A percentile compares a stretch with the other conserved stretches of the same genome.
Evolutionary conservation across 2,888 invertebrate genomes (phyloP).

Genomic region (Drosophila acutilabella): DNA sequence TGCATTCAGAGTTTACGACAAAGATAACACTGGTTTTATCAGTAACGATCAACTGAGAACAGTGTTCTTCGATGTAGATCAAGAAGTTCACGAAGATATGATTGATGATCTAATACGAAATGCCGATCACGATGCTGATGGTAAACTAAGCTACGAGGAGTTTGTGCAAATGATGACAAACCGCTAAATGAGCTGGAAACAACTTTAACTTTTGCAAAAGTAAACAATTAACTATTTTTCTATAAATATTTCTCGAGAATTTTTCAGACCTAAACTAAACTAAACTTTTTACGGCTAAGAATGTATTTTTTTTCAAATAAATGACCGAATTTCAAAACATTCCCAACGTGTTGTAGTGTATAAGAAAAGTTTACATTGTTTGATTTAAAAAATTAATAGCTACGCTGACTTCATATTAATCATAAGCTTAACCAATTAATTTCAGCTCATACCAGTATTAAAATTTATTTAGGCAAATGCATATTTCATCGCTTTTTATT

Average conservation of each 20-base stretch:
- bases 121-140: conserved; percentile 98
- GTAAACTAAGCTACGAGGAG: conserved; percentile 91
- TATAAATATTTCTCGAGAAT: neutral
- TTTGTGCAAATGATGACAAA: conserved; percentile 93
- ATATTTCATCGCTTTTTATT: conserved; percentile 22
- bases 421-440: neutral
- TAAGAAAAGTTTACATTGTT: no score
- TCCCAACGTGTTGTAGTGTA: no score
- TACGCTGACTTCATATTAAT: neutral
- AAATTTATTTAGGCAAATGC: conserved; percentile 16
- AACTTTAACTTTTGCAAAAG: no score
- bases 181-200: neutral
- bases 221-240: no score
- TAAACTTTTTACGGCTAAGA: neutral
- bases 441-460: neutral
- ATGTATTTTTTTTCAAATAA: neutral
- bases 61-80: conserved; percentile 98
- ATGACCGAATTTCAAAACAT: neutral
- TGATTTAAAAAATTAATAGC: no score
- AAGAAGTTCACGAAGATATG: conserved; percentile 98
- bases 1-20: conserved; percentile 89
- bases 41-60: conserved; percentile 97
- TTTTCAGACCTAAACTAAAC: neutral
- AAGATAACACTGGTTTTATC: conserved; percentile 99
- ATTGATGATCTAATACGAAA: conserved; percentile 99